Base-by-base conservation (phyloP, 2,888 invertebrate genomes). In the Synanthedon myopaeformis region DNA sequence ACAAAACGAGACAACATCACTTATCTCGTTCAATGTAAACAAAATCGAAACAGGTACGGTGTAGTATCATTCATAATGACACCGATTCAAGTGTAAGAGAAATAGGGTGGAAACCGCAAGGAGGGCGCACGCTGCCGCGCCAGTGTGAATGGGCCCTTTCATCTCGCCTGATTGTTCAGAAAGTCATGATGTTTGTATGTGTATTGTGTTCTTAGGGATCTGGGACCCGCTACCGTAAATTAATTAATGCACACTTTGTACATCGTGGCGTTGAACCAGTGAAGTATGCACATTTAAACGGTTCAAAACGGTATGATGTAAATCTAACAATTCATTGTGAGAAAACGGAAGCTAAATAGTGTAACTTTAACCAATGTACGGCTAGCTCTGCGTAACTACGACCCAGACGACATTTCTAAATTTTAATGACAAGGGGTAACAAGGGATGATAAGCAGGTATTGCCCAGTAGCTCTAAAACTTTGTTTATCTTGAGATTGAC, bases 91-190 rank as follows among this genome's bases (percentile, higher is more conserved):
- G 61, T 61, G 56, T 53, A 58, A 59, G 62, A 59, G 62, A 63
- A 64, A 67, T 59, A 62, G 61, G 66, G 62, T 60, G 59, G 55
- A 58, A 61, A 65, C 66, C 66, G 61, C 66, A 64, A 59, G 59
- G 59, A 57, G 61, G 59, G 56, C 57, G 52, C 35, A 10, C 35
- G 35, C 35, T n/a, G n/a, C n/a, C n/a, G n/a, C 17, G 14, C 42
- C 50, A 23, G 23, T 51, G 49, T 53, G 49, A 52, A 55, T 48
- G 49, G 57, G 58, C 60, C 59, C 56, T 62, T 62, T 60, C 57
- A 60, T 61, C 59, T 59, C 51, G 57, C 54, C 58, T 57, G 59
- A 61, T 63, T 59, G 58, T 56, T 58, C 60, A 56, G 52, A 58
- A 60, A 45, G 45, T 45, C 45, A 45, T 45, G 45, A 45, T 45